Base-by-base conservation (phyloP, 2,888 invertebrate genomes). In the Deilephila porcellus region DNA sequence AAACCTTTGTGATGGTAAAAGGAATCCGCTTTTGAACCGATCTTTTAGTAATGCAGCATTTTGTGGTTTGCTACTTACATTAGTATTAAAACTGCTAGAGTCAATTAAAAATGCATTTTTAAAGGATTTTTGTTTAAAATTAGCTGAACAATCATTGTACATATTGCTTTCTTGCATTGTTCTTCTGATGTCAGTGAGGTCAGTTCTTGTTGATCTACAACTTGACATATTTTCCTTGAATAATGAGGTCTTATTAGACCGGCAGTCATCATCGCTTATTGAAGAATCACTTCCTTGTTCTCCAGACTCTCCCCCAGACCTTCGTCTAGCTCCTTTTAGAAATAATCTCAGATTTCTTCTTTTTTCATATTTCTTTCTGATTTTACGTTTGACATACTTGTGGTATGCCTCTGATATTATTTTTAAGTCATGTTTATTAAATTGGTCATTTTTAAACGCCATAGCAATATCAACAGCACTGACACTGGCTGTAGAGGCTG, bases 271-370 rank as follows among this genome's bases (percentile, higher is more conserved):
- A 83, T 91, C 91, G 75, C 91, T 91, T 34, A 88, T 75, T 6
- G 93, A 91, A 32, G 93, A 93, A 77, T 90, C 85, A 84, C 92
- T 91, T 20, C 85, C 92, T 76, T 84, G 85, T 19, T 91, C 91
- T 7, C 90, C 91, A 0, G 92, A 93, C 75, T 92, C 91, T 80
- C 88, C 83, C 0, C 88, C 87, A 56, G 86, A 87, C 79, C 79
- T 86, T 45, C 82, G 81, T 74, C 82, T 80, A 5, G 77, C 78
- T n/a, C 81, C 78, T 81, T 88, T 91, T 0, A 86, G 60, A 76
- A 86, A 86, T 32, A 81, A 73, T 59, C 83, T 86, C 29, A 82
- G 78, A 52, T 90, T 91, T 70, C 89, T 82, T 73, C 88, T 84
- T 73, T 89, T 91, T 67, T 88, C 86, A 78, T 89, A 80, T 81